phyloP scores from a whole-genome alignment of 2,797 vertebrate species.

The Hypotaenidia philippensis region DNA sequence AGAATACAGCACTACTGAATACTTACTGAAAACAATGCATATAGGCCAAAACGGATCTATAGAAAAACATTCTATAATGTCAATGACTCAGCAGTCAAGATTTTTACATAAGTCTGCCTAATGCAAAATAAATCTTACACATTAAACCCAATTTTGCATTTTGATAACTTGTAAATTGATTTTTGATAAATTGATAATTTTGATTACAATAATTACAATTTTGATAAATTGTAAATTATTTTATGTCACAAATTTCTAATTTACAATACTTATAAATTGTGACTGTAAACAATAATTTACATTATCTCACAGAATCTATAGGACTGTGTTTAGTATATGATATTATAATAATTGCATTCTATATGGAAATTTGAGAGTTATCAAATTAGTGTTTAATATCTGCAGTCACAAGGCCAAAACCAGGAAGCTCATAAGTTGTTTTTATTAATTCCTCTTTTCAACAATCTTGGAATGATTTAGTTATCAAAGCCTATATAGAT shows the following conservation, averaged over 20 bases:
- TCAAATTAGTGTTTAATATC: not conserved
- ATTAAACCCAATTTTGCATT: not conserved
- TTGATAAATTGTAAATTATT: not conserved
- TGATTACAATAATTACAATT: too few relatives aligned
- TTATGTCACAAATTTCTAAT: not conserved
- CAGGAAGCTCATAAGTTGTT: not conserved
- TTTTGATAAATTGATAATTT: too few relatives aligned
- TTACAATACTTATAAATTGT: not conserved
- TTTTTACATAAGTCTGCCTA: not conserved
- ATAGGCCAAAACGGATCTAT: not conserved
- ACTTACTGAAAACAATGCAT: not conserved
- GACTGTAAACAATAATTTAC: not conserved
- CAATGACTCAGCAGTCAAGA: not conserved
- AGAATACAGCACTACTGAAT: not conserved
- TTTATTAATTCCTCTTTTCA: not conserved
- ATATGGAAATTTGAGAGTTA: not conserved
- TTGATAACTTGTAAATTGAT: not conserved
- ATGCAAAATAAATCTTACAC: not conserved
- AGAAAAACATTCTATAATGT: not conserved
- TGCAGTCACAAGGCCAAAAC: not conserved
- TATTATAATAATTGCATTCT: not conserved
- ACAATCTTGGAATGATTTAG: not conserved
- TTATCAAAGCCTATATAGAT: not conserved
- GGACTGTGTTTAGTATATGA: not conserved
- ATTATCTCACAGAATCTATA: not conserved